Evolutionary conservation across 1,140 invertebrate species (phyloP), one percentile per base, ranked within the genome.

Genomic region (Pogonus chalceus): DNA sequence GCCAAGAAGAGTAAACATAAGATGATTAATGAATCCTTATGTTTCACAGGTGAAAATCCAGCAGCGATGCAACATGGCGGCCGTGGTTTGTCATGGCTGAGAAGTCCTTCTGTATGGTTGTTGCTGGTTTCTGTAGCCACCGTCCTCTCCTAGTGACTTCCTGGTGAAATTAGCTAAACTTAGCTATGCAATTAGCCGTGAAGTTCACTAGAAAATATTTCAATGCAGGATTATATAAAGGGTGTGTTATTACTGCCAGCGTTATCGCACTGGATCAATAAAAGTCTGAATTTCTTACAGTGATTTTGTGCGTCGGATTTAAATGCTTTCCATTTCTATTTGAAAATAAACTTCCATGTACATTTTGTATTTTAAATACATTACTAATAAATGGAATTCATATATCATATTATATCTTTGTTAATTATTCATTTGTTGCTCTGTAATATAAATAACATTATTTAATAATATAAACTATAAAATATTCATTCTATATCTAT

Each of bases 11-110:
- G n/a, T n/a, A n/a, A n/a, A n/a, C n/a, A n/a, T n/a, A n/a, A n/a
- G n/a, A n/a, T n/a, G n/a, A n/a, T n/a, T n/a, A n/a, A n/a, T n/a
- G n/a, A n/a, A n/a, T n/a, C n/a, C n/a, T n/a, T n/a, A n/a, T 59
- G 53, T 52, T 35, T 66, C 66, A 21, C 68, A 76, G 74, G 74
- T 62, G 77, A 79, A 68, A 77, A 79, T 70, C 77, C 77, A 51
- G 77, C 77, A 26, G 77, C 77, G 46, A 79, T 79, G 77, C 77
- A 79, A 59, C 76, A 79, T 58, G 76, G 76, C 37, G 72, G 75
- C 54, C 69, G 75, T 54, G 76, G 76, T 56, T 68, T 75, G 50
- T 76, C 76, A 46, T 72, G 70, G 70, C 62, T 69, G 18, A 64
- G 65, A 53, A 69, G 66, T 55, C 68, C 68, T 16, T 68, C 66